Conservation (phyloP, 2,113 vertebrate genomes). For the Mixornis gularis region DNA sequence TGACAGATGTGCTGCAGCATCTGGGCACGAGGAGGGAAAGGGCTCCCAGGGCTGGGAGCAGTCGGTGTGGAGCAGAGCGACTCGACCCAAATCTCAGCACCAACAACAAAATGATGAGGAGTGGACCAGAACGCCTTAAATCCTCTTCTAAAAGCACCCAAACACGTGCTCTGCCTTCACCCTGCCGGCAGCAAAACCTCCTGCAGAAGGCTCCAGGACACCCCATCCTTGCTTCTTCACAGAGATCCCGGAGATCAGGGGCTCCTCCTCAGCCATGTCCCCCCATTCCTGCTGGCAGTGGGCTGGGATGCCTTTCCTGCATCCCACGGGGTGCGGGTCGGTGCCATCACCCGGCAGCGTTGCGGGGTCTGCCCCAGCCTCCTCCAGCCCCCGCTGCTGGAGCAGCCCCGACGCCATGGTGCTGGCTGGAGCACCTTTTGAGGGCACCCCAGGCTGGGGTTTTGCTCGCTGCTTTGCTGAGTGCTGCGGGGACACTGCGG, state of each 20-base stretch:
- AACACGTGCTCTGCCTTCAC: background rate
- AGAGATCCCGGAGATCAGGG: background rate
- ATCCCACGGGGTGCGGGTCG: rapidly evolving
- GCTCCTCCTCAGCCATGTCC: background rate
- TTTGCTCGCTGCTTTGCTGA: background rate
- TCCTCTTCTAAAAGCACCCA: background rate
- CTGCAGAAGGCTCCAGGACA: background rate
- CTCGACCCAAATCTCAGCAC: background rate
- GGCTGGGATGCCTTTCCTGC: background rate
- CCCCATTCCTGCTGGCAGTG: background rate
- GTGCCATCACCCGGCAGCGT: rapidly evolving
- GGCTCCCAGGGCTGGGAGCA: background rate
- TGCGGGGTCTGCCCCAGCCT: rapidly evolving
- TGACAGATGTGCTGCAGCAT: background rate
- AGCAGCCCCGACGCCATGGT: background rate
- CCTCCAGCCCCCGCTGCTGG: background rate
- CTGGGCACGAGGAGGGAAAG: background rate
- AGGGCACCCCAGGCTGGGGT: background rate
- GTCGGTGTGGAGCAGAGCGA: background rate
- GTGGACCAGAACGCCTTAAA: background rate
- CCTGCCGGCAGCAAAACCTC: background rate
- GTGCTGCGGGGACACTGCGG: background rate
- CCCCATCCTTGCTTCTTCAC: rapidly evolving
- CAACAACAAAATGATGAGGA: background rate
- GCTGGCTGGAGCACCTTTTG: background rate